These are phyloP conservation scores for Sphaeridia pumilis DNA, from an alignment of 2,888 invertebrate genomes.

Conservation along the genomic window DNA sequence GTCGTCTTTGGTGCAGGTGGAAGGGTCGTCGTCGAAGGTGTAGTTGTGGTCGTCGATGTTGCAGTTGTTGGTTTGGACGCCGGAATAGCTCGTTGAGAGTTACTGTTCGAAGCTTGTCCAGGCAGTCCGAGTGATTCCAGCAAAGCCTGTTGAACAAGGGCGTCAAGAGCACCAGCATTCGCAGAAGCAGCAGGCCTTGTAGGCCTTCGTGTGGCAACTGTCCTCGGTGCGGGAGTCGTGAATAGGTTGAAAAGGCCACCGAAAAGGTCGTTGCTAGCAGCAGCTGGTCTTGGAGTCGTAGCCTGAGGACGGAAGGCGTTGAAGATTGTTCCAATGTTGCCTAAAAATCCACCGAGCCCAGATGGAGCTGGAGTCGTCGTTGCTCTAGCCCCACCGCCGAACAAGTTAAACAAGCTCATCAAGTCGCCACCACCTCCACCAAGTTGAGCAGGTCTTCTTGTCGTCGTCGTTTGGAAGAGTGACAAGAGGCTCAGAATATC, in stretches of 20 bases:
- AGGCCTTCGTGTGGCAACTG: background rate
- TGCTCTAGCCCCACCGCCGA: background rate
- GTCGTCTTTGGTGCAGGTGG: background rate
- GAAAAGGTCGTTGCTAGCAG: slow-evolving; percentile 7
- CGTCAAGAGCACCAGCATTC: slow-evolving; percentile 10
- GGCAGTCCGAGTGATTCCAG: slow-evolving; percentile 12
- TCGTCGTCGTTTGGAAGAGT: slow-evolving; percentile 7
- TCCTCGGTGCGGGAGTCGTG: background rate
- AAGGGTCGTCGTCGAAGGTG: background rate
- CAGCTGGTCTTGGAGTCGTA: slow-evolving; percentile 1
- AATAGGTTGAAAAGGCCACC: slow-evolving; percentile 6
- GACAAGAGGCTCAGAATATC: slow-evolving; percentile 11
- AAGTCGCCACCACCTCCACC: background rate
- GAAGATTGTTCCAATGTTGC: slow-evolving; percentile 5
- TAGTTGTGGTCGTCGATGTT: background rate
- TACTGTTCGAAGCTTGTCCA: slow-evolving; percentile 8
- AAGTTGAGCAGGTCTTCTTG: background rate
- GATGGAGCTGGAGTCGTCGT: slow-evolving; percentile 1
- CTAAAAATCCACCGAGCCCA: background rate
- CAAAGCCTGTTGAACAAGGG: slow-evolving; percentile 12
- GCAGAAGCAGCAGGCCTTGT: background rate
- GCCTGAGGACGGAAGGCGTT: slow-evolving; percentile 7
- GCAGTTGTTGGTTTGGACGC: background rate
- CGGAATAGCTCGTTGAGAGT: slow-evolving; percentile 1
- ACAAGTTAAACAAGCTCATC: background rate